Conservation (phyloP, 2,888 invertebrate species). For the Thecophora atra region DNA sequence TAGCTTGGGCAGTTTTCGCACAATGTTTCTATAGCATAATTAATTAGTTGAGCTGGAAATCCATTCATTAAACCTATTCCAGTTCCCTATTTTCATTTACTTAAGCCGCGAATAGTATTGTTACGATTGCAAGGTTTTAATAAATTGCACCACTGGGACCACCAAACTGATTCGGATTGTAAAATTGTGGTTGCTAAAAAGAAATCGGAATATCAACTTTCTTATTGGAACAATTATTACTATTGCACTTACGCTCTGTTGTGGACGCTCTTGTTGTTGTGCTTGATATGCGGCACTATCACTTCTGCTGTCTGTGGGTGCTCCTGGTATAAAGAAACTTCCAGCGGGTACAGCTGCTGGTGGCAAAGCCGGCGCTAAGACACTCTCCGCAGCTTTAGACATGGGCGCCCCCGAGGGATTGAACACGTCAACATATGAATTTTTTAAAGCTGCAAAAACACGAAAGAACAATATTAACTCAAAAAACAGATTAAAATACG, state of each 20-base stretch:
- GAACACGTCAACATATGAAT: conserved; percentile 90
- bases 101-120: neutral
- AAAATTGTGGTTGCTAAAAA: conserved; percentile 48
- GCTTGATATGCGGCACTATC: conserved; percentile 46
- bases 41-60: conserved; percentile 7
- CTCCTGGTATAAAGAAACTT: conserved; percentile 63
- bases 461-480: too few relatives aligned
- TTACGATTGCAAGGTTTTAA: conserved; percentile 20
- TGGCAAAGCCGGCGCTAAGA: conserved; percentile 64
- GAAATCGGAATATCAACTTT: neutral
- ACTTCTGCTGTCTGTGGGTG: conserved; percentile 35
- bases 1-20: conserved; percentile 31
- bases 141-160: conserved; percentile 39
- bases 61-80: conserved; percentile 16
- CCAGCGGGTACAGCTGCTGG: conserved; percentile 61
- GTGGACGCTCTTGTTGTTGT: conserved; percentile 42
- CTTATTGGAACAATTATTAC: neutral
- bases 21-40: conserved; percentile 22
- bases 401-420: conserved; percentile 73
- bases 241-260: conserved; percentile 42
- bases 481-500: neutral
- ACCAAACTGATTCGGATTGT: conserved; percentile 49
- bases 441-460: conserved; percentile 79
- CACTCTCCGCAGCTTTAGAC: conserved; percentile 59
- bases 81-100: neutral